A percentile compares a stretch with the other conserved stretches of the same genome.
phyloP scores from a whole-genome alignment of 2,888 invertebrate species.

The Cataglyphis rosenhaueri region DNA sequence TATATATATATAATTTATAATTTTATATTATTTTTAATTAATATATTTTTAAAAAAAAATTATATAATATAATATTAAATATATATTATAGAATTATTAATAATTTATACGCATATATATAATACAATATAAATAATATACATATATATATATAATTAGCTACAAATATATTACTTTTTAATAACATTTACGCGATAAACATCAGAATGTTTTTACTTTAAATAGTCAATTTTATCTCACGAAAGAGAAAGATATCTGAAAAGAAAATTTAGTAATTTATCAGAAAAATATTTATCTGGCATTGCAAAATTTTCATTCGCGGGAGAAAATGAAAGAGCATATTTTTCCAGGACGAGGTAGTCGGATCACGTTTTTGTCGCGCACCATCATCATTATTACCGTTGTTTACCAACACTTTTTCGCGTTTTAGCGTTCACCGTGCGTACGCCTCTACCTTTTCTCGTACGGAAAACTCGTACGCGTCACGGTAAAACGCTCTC shows the following conservation, averaged over 20 bases:
- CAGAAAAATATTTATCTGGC: neutral
- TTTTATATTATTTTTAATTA: too few species aligned
- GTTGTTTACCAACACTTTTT: slow-evolving; percentile 57
- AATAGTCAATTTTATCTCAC: neutral
- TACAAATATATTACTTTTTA: neutral
- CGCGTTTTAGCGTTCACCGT: slow-evolving; percentile 33
- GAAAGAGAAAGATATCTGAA: neutral
- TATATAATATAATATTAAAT: too few species aligned
- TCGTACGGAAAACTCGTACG: slow-evolving; percentile 22
- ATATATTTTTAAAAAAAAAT: too few species aligned
- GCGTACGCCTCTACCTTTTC: slow-evolving; percentile 12
- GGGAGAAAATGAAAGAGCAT: slow-evolving; percentile 16
- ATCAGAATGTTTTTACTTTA: neutral
- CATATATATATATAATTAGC: neutral
- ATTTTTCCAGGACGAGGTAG: slow-evolving; percentile 1
- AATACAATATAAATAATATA: too few species aligned
- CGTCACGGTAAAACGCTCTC: slow-evolving; percentile 39
- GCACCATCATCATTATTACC: slow-evolving; percentile 50
- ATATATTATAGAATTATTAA: too few species aligned
- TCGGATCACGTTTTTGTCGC: slow-evolving; percentile 12
- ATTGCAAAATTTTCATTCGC: slow-evolving; percentile 34
- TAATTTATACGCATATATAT: too few species aligned
- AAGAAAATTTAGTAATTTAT: neutral
- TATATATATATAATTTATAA: neutral
- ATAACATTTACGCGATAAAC: neutral